Evolutionary conservation across 53 echinoderm and acorn worm species (phyloP), one percentile per base, ranked within the genome.

Genomic region (Arbacia lixula): DNA sequence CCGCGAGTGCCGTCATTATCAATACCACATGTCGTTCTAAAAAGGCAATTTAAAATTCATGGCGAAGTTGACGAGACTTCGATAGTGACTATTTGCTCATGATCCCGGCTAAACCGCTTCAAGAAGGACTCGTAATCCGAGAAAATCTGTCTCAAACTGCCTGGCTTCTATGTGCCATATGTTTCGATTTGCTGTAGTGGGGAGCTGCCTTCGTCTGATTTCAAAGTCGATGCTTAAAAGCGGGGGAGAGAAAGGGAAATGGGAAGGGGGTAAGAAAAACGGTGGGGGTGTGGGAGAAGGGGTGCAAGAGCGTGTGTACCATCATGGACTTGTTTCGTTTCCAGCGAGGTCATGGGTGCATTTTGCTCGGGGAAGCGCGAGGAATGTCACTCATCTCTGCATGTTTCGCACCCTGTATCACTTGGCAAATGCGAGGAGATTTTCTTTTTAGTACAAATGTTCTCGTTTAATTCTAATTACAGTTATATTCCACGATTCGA

Each of bases 391-490:
- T 81, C 82, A 81, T 63, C 82, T 63, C 82, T 43, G 82, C 64
- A 49, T 62, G 82, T 57, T 64, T 28, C 25, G 62, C 28, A 81
- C 42, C 64, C n/a, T n/a, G 41, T 62, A 81, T 81, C 82, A 63
- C 63, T 46, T 46, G 82, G 57, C 17, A 6, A 29, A 10, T 30
- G 62, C 30, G 50, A 34, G 41, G 12, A 20, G 58, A 36, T 58
- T n/a, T n/a, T n/a, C n/a, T n/a, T n/a, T n/a, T n/a, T n/a, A n/a
- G n/a, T 36, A 64, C 82, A 81, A 63, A 42, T 64, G 64, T 43
- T 63, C 82, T 81, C 82, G 82, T 81, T 81, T 81, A 81, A 81
- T 81, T 63, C 43, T 81, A 41, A 81, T 81, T 81, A 81, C 82
- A 81, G 63, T 63, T 63, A 81, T 81, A 81, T 63, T 69, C 69